phyloP scores from a whole-genome alignment of 2,113 vertebrate genomes.

The Perognathus longimembris region DNA sequence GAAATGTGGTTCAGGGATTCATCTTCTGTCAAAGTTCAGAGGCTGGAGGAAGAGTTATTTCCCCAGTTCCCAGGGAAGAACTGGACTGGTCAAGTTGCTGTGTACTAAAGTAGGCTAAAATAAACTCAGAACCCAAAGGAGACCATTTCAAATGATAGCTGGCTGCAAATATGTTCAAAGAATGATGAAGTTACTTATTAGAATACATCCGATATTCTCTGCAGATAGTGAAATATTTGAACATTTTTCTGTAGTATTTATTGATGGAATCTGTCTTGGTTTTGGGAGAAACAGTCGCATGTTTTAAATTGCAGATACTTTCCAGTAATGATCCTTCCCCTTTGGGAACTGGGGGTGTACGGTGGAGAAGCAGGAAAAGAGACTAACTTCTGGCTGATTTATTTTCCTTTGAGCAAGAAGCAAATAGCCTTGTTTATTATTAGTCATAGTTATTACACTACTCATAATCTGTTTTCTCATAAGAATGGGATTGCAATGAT shows the following conservation, averaged over 20 bases:
- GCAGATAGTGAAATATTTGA: constrained; percentile 54
- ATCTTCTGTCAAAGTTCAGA: neutral
- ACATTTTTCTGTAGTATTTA: constrained; percentile 20
- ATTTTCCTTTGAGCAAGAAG: constrained; percentile 63
- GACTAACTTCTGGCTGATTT: constrained; percentile 70
- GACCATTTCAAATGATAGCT: neutral
- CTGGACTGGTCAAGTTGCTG: neutral
- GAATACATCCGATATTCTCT: neutral
- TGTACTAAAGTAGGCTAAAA: neutral
- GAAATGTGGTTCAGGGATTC: neutral
- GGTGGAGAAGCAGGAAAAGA: neutral
- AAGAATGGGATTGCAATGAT: constrained; percentile 62
- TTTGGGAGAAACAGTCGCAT: constrained; percentile 36
- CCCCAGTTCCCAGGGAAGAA: neutral
- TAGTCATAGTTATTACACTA: constrained; percentile 70
- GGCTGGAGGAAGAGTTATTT: neutral
- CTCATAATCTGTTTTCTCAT: constrained; percentile 67
- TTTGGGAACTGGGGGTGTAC: neutral
- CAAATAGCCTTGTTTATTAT: constrained; percentile 76
- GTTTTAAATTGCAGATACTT: constrained; percentile 51
- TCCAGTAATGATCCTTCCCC: constrained; percentile 53
- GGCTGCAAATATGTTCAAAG: neutral
- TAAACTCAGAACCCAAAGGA: neutral
- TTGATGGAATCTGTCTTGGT: constrained; percentile 64
- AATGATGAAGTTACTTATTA: neutral